Base-by-base conservation (phyloP, 2,113 vertebrate species). In the Ramphastos sulfuratus region DNA sequence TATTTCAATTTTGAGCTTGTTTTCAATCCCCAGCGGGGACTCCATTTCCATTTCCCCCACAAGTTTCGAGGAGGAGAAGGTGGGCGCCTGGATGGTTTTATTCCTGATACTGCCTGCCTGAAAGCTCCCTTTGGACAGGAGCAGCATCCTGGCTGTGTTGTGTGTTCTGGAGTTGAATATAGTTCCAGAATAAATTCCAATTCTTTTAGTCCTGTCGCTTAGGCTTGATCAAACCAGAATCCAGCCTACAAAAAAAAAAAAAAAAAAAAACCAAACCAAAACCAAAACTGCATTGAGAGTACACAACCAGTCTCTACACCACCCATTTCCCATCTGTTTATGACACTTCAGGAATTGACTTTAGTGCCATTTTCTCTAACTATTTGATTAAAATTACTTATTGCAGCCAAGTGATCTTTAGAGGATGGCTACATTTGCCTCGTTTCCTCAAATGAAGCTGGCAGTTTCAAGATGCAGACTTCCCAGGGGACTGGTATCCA, bases 311-410 rank as follows among this genome's bases (percentile, higher is more conserved):
- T 74, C 80, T 42, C 92, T 33, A 44, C 44, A 7, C 66, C 58
- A 25, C 82, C 52, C 90, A 91, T 93, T 96, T 48, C 78, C 90
- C 79, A 87, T 94, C 91, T 92, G 87, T 78, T 82, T 39, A 50
- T 79, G 85, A 74, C 30, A 70, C 79, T 85, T 79, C 46, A 80
- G 79, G 89, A 92, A 90, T 93, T 58, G 78, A 88, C 90, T 94
- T 71, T 80, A 61, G 11, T 88, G 85, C 72, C 56, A 82, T 95
- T 96, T 60, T 93, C 61, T 81, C 79, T 86, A 83, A 91, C 66
- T 95, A 31, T 92, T 97, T 91, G 91, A 92, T 96, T 96, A 95
- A 95, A 97, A 96, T 91, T 78, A 96, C 90, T 86, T 90, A 82
- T 74, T 93, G 48, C 35, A 87, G 69, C 79, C 81, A 92, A 95